Base-by-base conservation (phyloP, 2,113 vertebrate genomes). In the Setophaga petechia region DNA sequence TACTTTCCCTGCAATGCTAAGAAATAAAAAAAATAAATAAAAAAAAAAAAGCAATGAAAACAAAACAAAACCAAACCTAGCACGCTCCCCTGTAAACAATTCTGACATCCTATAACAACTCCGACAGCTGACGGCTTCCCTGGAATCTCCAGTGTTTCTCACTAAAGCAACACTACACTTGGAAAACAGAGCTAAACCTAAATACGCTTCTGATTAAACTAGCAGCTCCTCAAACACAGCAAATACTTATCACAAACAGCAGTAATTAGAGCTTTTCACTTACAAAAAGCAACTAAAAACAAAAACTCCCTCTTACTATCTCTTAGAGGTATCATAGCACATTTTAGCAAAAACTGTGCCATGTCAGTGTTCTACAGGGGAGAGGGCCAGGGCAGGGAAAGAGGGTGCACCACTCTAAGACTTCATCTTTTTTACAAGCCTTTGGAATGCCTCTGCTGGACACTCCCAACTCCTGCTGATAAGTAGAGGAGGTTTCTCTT, bases 291-390 rank as follows among this genome's bases (percentile, higher is more conserved):
- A 74, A 84, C 28, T 41, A 54, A 82, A 81, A 90, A 4, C 9
- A 63, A 65, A 18, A 69, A 4, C 9, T 33, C 16, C 6, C 21
- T 33, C 51, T 83, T 43, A 9, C 9, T 27, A 15, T 8, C 16
- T 35, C 44, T 86, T 52, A n/a, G 43, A 92, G 37, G 7, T 19
- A 65, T 14, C 37, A 15, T 2, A 68, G 57, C 6, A 72, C 72
- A 65, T 55, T 75, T 51, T 43, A 68, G 15, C 15, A 67, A 71
- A 80, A 92, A 11, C 2, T 25, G 31, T 39, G 10, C 9, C 30
- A 77, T 12, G 4, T 47, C 47, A 74, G 10, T 57, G 23, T 15
- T 72, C 12, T 66, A 31, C 0, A 0, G 19, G 4, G 10, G 14
- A 10, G n/a, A 6, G 20, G 15, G 28, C 7, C 13, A 51, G 18